Evolutionary conservation across 2,113 vertebrate species (phyloP).

Genomic region (Thunnus thynnus): DNA sequence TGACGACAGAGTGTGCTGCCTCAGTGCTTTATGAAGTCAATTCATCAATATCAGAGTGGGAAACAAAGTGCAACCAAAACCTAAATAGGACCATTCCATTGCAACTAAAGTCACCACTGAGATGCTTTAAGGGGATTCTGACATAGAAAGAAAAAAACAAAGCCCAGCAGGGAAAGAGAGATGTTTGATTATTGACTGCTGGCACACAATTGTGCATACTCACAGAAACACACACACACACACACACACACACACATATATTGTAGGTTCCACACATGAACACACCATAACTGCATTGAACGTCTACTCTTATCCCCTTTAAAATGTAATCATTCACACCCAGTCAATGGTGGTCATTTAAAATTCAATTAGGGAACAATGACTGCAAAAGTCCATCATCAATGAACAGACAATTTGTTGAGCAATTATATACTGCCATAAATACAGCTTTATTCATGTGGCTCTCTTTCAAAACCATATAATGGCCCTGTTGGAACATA

Average conservation of each 20-base stretch:
- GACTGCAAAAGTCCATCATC: constrained; percentile 66
- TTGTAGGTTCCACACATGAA: not conserved
- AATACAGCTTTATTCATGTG: constrained; percentile 60
- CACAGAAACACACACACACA: not conserved
- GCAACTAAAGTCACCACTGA: constrained; percentile 50
- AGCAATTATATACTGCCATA: constrained; percentile 68
- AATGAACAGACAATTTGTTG: constrained; percentile 70
- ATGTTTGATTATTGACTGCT: constrained; percentile 61
- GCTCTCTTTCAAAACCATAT: constrained; percentile 42
- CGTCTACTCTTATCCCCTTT: constrained; percentile 44
- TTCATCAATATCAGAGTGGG: constrained; percentile 79
- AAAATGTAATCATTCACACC: constrained; percentile 64
- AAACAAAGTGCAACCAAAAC: constrained; percentile 54
- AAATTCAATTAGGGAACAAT: constrained; percentile 77
- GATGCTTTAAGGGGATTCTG: constrained; percentile 40
- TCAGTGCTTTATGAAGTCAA: constrained; percentile 83
- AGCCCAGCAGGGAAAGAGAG: constrained; percentile 24
- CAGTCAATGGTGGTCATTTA: constrained; percentile 63
- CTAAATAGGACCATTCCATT: constrained; percentile 70
- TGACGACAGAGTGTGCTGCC: constrained; percentile 77
- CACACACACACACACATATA: not conserved
- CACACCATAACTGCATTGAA: constrained; percentile 19
- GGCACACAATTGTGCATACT: constrained; percentile 12
- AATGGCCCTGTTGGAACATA: constrained; percentile 39
- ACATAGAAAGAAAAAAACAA: constrained; percentile 31